phyloP scores from a whole-genome alignment of 2,888 invertebrate genomes.

The Habrosyne pyritoides region DNA sequence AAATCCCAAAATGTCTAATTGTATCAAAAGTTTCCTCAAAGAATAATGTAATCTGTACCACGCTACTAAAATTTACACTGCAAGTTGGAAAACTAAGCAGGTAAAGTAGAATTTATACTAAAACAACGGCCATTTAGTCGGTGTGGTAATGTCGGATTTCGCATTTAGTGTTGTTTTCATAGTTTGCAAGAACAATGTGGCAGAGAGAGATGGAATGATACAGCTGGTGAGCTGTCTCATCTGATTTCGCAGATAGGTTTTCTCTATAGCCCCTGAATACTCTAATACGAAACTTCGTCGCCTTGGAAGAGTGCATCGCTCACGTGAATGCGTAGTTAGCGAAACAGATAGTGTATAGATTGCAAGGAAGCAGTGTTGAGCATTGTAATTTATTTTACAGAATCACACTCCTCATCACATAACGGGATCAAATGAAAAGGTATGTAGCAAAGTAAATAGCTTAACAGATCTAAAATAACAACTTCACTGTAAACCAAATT shows the following conservation, averaged over 20 bases:
- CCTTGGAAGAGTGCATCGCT: no score
- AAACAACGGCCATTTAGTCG: conserved; percentile 54
- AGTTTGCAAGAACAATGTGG: conserved; percentile 26
- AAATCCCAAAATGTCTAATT: neutral
- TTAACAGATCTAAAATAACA: no score
- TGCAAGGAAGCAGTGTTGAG: no score
- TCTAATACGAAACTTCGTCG: no score
- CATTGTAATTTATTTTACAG: no score
- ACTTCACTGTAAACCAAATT: no score
- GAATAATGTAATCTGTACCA: conserved; percentile 1
- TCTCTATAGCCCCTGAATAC: no score
- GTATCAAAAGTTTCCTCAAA: neutral
- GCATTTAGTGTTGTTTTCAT: conserved; percentile 31
- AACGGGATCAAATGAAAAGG: no score
- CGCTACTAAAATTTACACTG: neutral
- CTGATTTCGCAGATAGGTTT: neutral
- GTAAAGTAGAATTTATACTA: conserved; percentile 46
- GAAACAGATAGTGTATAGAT: no score
- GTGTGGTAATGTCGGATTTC: conserved; percentile 42
- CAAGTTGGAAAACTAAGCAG: conserved; percentile 40
- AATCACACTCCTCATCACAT: no score
- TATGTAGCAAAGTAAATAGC: no score
- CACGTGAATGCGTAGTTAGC: no score
- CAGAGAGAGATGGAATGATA: neutral
- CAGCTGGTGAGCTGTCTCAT: neutral